A percentile compares a stretch with the other conserved stretches of the same genome.
These are phyloP conservation scores for Mirza zaza DNA, from an alignment of 2,113 vertebrate genomes.

Conservation along the genomic window DNA sequence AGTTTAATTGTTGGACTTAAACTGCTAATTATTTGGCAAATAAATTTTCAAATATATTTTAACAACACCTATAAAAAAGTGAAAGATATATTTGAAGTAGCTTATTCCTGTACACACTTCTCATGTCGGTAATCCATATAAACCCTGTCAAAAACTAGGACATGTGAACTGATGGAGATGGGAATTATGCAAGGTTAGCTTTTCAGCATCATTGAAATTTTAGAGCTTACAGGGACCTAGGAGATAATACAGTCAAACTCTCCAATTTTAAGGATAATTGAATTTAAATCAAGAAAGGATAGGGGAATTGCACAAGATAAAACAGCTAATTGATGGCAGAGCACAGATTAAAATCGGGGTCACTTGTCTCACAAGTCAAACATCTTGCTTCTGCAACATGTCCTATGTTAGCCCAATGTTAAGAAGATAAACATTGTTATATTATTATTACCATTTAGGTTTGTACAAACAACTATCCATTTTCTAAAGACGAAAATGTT, in stretches of 20 bases:
- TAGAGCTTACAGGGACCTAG: slow-evolving; percentile 44
- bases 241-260: slow-evolving; percentile 44
- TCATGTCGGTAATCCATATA: not conserved
- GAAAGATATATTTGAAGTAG: not conserved
- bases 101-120: not conserved
- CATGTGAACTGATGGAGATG: not conserved
- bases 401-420: not conserved
- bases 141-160: slow-evolving; percentile 19
- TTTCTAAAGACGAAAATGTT: not conserved
- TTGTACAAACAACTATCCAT: not conserved
- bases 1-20: not conserved
- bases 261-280: slow-evolving; percentile 68
- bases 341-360: not conserved
- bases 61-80: not conserved
- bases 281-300: slow-evolving; percentile 59
- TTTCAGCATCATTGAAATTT: slow-evolving; percentile 16
- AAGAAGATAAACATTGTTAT: not conserved
- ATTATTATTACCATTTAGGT: not conserved
- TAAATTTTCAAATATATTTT: slow-evolving; percentile 12
- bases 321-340: slow-evolving; percentile 38
- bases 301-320: slow-evolving; percentile 50
- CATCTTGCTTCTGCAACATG: not conserved
- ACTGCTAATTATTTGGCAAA: not conserved
- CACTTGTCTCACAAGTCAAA: not conserved
- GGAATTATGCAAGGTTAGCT: not conserved